phyloP scores from a whole-genome alignment of 1,140 invertebrate species.

The Neodiprion fabricii region DNA sequence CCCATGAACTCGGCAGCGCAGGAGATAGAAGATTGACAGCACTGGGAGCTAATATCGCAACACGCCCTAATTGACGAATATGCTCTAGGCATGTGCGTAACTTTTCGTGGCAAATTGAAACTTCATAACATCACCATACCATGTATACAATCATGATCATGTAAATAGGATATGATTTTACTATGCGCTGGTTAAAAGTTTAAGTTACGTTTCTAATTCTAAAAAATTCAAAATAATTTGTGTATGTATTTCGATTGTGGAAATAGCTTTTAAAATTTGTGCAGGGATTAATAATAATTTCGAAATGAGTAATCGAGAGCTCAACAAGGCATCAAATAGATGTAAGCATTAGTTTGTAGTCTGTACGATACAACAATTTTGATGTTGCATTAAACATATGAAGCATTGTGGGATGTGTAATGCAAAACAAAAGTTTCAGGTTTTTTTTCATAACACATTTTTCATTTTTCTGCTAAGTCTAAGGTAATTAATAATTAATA shows the following conservation, averaged over 20 bases:
- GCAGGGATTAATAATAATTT: neutral
- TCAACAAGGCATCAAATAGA: neutral
- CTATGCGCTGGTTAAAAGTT: neutral
- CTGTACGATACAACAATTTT: neutral
- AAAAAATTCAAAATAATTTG: neutral
- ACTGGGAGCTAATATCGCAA: too few relatives aligned
- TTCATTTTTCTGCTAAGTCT: constrained; percentile 29
- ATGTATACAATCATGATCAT: neutral
- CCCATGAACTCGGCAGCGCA: too few relatives aligned
- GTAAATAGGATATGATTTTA: neutral
- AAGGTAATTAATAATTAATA: constrained; percentile 50
- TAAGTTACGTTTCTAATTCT: neutral
- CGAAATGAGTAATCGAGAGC: neutral
- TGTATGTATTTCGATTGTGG: neutral
- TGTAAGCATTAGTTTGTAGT: neutral
- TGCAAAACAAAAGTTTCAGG: neutral
- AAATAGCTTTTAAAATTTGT: neutral
- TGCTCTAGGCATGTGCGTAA: too few relatives aligned
- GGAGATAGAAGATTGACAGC: too few relatives aligned
- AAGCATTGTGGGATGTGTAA: neutral
- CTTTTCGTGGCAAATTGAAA: too few relatives aligned
- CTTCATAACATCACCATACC: too few relatives aligned
- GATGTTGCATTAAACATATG: neutral
- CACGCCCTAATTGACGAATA: too few relatives aligned
- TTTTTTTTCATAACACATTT: constrained; percentile 35